Conservation (phyloP, 2,113 vertebrate species). For the Siniperca chuatsi region DNA sequence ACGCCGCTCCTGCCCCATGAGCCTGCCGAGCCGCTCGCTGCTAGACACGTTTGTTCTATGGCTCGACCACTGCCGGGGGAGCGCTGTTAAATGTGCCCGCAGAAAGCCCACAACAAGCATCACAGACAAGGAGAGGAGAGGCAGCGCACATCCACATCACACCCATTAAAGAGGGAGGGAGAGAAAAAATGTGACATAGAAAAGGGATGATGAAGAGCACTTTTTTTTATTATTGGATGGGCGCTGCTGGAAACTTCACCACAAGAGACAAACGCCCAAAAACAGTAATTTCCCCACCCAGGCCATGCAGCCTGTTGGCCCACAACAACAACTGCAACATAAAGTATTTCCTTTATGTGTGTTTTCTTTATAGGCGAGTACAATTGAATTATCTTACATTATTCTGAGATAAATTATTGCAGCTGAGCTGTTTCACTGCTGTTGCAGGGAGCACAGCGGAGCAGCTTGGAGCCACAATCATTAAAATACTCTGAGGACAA, state of each 20-base stretch:
- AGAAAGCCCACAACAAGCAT: constrained; percentile 77
- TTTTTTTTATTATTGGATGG: constrained; percentile 71
- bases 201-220: constrained; percentile 67
- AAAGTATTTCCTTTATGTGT: constrained; percentile 67
- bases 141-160: constrained; percentile 73
- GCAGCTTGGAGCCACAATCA: constrained; percentile 60
- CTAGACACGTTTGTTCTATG: constrained; percentile 78
- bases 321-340: constrained; percentile 73
- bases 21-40: constrained; percentile 67
- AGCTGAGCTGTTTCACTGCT: constrained; percentile 65
- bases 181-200: constrained; percentile 67
- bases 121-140: constrained; percentile 70
- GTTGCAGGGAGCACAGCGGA: constrained; percentile 53
- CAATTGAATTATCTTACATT: constrained; percentile 71
- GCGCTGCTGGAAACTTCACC: constrained; percentile 71
- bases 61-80: constrained; percentile 79
- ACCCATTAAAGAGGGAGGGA: constrained; percentile 73
- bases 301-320: constrained; percentile 59
- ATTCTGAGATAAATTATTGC: constrained; percentile 60
- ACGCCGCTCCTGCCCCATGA: constrained; percentile 75
- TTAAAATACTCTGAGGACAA: constrained; percentile 57
- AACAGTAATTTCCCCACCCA: constrained; percentile 71
- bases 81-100: constrained; percentile 76
- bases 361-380: constrained; percentile 61
- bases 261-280: constrained; percentile 78